Percentiles rank a stretch among this genome's conserved stretches.
These are phyloP conservation scores for Cataglyphis hispanica DNA, from an alignment of 1,140 invertebrate species.

Conservation along the genomic window DNA sequence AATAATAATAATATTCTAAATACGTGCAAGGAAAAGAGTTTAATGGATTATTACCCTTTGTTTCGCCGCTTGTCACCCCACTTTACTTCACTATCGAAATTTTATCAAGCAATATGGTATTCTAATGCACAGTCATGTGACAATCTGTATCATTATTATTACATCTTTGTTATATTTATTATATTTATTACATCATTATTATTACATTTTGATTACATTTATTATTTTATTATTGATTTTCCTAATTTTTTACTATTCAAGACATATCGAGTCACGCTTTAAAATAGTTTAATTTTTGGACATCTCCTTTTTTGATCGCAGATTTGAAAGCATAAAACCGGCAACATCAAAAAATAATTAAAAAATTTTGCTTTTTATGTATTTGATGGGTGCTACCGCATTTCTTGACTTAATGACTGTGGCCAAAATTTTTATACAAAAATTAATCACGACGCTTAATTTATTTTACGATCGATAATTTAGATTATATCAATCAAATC, in stretches of 20 bases:
- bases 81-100: background rate
- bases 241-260: background rate
- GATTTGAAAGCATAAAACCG: background rate
- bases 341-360: background rate
- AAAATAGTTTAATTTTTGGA: background rate
- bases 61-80: no score
- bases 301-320: background rate
- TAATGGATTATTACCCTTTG: conserved; percentile 32
- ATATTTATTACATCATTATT: no score
- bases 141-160: background rate
- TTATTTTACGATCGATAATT: background rate
- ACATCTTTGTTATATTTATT: no score
- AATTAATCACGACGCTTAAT: background rate
- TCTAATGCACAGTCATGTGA: conserved; percentile 19
- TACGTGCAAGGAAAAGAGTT: background rate
- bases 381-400: background rate
- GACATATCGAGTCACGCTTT: no score
- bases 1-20: conserved; percentile 28
- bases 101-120: no score
- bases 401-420: background rate
- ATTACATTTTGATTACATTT: no score
- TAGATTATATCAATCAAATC: background rate
- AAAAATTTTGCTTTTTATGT: background rate
- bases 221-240: no score
- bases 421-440: conserved; percentile 5